These are phyloP conservation scores for Microtus montanus DNA, from an alignment of 2,113 vertebrate genomes.

Conservation along the genomic window DNA sequence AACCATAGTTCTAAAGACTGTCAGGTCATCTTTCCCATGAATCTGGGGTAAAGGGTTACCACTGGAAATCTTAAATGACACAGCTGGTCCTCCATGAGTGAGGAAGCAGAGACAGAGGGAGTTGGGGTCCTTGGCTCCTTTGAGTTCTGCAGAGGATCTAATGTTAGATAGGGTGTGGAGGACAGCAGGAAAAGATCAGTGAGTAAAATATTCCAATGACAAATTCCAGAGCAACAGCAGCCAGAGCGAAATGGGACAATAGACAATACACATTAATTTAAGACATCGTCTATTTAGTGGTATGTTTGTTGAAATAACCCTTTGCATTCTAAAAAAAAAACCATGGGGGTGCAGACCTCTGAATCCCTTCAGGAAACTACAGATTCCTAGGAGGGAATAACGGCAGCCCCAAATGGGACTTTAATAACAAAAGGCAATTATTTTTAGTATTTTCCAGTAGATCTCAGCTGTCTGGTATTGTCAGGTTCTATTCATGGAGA, in stretches of 20 bases:
- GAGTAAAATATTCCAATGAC: constrained; percentile 66
- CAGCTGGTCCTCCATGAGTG: constrained; percentile 22
- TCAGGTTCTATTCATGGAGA: constrained; percentile 73
- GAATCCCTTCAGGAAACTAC: constrained; percentile 77
- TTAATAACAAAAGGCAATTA: constrained; percentile 82
- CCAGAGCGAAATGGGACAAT: constrained; percentile 58
- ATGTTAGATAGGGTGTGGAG: constrained; percentile 53
- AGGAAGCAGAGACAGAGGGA: background rate
- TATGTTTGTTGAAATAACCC: constrained; percentile 78
- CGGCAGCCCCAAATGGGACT: constrained; percentile 72
- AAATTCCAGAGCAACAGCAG: constrained; percentile 69
- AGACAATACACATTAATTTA: constrained; percentile 75
- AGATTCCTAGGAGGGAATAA: constrained; percentile 78
- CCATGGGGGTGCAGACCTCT: constrained; percentile 53
- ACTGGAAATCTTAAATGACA: constrained; percentile 59
- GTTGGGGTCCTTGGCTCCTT: constrained; percentile 25
- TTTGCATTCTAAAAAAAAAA: constrained; percentile 81
- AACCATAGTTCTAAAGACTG: background rate
- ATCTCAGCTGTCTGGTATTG: constrained; percentile 76
- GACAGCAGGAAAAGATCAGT: constrained; percentile 66
- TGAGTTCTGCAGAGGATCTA: constrained; percentile 50
- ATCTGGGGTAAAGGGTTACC: constrained; percentile 25
- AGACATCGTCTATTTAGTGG: constrained; percentile 60
- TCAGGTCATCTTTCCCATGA: constrained; percentile 64
- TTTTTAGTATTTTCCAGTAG: constrained; percentile 84